Percentiles rank a stretch among this genome's conserved stretches.
phyloP scores from a whole-genome alignment of 2,113 vertebrate species.

The Pseudonaja textilis region DNA sequence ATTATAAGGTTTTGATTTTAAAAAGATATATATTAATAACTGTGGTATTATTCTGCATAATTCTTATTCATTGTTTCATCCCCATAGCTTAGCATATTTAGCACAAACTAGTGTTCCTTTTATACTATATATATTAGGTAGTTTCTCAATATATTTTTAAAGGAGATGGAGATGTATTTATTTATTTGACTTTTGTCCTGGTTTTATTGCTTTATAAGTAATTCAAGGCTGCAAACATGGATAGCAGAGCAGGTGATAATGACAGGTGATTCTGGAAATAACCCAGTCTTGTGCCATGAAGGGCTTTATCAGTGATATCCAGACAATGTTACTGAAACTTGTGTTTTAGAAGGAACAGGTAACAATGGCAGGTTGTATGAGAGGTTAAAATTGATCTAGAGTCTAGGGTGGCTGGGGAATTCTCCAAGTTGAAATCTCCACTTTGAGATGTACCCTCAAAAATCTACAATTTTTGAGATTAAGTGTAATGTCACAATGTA shows the following conservation, averaged over 20 bases:
- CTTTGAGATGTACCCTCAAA: too few relatives aligned
- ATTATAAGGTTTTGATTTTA: slow-evolving; percentile 25
- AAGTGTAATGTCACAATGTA: not conserved
- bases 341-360: not conserved
- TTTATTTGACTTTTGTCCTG: not conserved
- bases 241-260: not conserved
- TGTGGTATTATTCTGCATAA: not conserved
- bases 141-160: not conserved
- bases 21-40: not conserved
- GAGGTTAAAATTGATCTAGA: not conserved
- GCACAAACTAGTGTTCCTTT: not conserved
- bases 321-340: not conserved
- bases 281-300: not conserved
- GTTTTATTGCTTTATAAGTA: not conserved
- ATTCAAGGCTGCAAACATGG: not conserved
- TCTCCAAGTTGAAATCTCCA: not conserved
- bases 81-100: not conserved
- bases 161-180: not conserved
- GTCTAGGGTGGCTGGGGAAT: not conserved
- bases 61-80: not conserved
- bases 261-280: not conserved
- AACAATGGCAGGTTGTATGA: not conserved
- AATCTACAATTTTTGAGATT: not conserved
- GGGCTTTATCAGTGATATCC: not conserved
- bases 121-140: not conserved